Conservation (phyloP, 2,888 invertebrate species). For the Meiosimyza decipiens region DNA sequence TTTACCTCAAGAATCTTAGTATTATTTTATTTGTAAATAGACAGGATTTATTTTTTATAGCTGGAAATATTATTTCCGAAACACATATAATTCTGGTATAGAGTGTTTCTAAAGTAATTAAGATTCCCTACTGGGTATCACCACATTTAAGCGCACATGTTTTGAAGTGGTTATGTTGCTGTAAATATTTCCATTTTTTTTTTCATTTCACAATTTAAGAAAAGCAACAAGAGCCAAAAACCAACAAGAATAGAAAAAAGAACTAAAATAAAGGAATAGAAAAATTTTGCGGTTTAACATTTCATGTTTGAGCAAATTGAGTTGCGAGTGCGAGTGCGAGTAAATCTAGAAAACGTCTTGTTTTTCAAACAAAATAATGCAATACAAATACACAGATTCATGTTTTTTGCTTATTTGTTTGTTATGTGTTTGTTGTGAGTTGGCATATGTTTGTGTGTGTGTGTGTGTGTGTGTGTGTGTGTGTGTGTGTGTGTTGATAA, state of each 20-base stretch:
- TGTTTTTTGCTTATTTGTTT: neutral
- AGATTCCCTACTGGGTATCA: neutral
- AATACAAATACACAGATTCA: neutral
- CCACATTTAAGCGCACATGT: neutral
- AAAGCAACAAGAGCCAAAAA: no score
- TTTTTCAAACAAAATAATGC: neutral
- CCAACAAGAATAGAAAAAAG: neutral
- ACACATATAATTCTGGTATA: no score
- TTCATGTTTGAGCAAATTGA: slow-evolving; percentile 4
- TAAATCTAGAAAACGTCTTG: neutral
- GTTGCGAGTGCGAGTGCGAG: neutral
- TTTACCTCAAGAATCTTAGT: no score
- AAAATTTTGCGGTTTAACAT: slow-evolving; percentile 7
- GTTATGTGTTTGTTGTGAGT: neutral
- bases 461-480: no score
- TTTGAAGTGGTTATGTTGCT: neutral
- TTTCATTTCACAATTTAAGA: neutral
- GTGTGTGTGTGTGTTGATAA: neutral
- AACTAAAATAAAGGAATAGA: neutral
- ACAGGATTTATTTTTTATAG: no score
- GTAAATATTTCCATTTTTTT: neutral
- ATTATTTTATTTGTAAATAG: no score
- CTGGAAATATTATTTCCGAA: no score
- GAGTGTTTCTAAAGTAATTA: no score
- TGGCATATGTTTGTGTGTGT: neutral